phyloP scores from a whole-genome alignment of 2,888 invertebrate species.

The Lutraria lutraria region DNA sequence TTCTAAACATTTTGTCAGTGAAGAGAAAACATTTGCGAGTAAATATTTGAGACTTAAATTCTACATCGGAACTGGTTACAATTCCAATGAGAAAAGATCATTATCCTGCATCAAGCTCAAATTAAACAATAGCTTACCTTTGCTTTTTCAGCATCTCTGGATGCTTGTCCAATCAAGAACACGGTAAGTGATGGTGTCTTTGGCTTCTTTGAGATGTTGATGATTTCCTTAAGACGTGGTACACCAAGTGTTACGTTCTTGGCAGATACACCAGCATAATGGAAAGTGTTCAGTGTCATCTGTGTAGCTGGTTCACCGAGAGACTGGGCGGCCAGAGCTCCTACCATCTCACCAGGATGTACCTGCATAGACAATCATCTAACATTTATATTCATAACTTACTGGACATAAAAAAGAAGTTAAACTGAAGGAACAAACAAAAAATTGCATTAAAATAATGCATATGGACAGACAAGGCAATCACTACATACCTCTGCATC shows the following conservation, averaged over 20 bases:
- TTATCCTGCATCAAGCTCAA: too few species aligned
- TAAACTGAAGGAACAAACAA: too few species aligned
- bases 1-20: too few species aligned
- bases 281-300: constrained; percentile 97
- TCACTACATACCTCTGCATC: too few species aligned
- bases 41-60: too few species aligned
- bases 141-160: constrained; percentile 99
- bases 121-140: constrained; percentile 88
- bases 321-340: constrained; percentile 99
- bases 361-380: constrained; percentile 81
- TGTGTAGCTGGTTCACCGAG: constrained; percentile 99
- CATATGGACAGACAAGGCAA: too few species aligned
- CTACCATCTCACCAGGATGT: constrained; percentile 99
- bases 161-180: constrained; percentile 98
- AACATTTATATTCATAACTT: background rate
- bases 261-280: constrained; percentile 99
- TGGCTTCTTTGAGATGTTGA: constrained; percentile 99
- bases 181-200: constrained; percentile 99
- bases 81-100: too few species aligned
- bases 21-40: too few species aligned
- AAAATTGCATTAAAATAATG: too few species aligned
- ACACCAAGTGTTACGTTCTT: constrained; percentile 99
- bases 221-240: constrained; percentile 96
- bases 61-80: too few species aligned
- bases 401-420: too few species aligned